Evolutionary conservation across 1,140 invertebrate genomes (phyloP).

Genomic region (Lysiphlebus fabarum): DNA sequence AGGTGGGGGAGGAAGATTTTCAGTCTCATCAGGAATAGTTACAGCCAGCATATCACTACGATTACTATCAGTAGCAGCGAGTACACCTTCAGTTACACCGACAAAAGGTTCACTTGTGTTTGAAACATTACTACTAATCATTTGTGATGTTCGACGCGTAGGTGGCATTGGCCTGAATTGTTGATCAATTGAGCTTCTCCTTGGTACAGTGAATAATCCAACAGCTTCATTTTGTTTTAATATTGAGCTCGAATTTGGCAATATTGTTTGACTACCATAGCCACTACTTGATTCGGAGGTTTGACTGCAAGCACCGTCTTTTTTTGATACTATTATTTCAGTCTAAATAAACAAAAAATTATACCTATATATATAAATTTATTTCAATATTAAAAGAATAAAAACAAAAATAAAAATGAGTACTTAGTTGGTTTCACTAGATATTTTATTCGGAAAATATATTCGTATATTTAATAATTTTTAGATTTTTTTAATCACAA

Average conservation of each 20-base stretch:
- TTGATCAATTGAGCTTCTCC: constrained; percentile 63
- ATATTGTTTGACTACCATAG: constrained; percentile 70
- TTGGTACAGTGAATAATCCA: constrained; percentile 43
- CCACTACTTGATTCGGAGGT: constrained; percentile 75
- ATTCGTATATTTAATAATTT: too few species aligned
- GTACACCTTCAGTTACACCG: constrained; percentile 4
- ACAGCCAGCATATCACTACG: constrained; percentile 33
- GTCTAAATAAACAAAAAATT: constrained; percentile 33
- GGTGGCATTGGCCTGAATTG: constrained; percentile 72
- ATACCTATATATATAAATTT: neutral
- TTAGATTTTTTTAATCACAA: too few species aligned
- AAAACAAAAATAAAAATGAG: too few species aligned
- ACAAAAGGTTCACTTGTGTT: neutral
- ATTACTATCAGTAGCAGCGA: constrained; percentile 18
- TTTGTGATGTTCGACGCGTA: constrained; percentile 79
- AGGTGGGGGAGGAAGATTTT: constrained; percentile 79
- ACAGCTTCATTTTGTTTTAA: constrained; percentile 43
- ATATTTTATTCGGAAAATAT: too few species aligned
- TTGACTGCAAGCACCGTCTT: constrained; percentile 62
- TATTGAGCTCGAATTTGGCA: constrained; percentile 49
- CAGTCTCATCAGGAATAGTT: constrained; percentile 50
- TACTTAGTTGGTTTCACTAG: too few species aligned
- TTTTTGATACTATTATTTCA: constrained; percentile 43
- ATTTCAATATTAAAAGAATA: neutral
- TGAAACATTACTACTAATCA: constrained; percentile 47